Conservation (phyloP, 2,797 vertebrate genomes). For the Gobionotothen gibberifrons region DNA sequence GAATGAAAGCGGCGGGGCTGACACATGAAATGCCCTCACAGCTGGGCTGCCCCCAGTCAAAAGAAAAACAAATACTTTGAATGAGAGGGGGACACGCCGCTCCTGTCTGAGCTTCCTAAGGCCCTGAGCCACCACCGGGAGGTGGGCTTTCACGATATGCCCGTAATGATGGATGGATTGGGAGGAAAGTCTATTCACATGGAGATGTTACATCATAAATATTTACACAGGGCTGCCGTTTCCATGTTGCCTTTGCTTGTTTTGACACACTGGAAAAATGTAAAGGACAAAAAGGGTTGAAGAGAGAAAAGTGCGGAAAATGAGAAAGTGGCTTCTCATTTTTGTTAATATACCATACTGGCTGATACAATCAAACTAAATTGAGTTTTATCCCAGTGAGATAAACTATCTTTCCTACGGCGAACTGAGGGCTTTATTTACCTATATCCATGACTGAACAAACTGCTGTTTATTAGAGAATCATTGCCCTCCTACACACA, state of each 20-base stretch:
- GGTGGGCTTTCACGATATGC: constrained; percentile 89
- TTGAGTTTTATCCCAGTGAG: constrained; percentile 54
- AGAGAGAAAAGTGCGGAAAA: constrained; percentile 61
- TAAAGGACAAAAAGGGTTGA: constrained; percentile 75
- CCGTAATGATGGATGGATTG: constrained; percentile 96
- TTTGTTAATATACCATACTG: constrained; percentile 50
- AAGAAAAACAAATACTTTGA: constrained; percentile 96
- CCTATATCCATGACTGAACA: constrained; percentile 61
- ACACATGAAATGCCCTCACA: constrained; percentile 89
- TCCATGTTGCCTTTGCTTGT: constrained; percentile 88
- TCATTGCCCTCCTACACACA: constrained; percentile 57
- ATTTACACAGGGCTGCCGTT: constrained; percentile 98
- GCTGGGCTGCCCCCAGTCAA: constrained; percentile 88
- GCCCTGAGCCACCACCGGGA: constrained; percentile 84
- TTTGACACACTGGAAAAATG: constrained; percentile 85
- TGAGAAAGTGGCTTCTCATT: constrained; percentile 55
- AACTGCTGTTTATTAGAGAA: constrained; percentile 65
- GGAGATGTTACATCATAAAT: constrained; percentile 94
- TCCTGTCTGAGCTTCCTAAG: constrained; percentile 89
- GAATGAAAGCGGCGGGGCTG: constrained; percentile 90
- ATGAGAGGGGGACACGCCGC: constrained; percentile 89
- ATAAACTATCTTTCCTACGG: constrained; percentile 63
- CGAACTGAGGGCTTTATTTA: constrained; percentile 63
- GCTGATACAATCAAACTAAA: constrained; percentile 51
- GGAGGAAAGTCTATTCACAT: constrained; percentile 90